Evolutionary conservation across 2,888 invertebrate species (phyloP), one percentile per base, ranked within the genome.

Genomic region (Ophion obscuratus): DNA sequence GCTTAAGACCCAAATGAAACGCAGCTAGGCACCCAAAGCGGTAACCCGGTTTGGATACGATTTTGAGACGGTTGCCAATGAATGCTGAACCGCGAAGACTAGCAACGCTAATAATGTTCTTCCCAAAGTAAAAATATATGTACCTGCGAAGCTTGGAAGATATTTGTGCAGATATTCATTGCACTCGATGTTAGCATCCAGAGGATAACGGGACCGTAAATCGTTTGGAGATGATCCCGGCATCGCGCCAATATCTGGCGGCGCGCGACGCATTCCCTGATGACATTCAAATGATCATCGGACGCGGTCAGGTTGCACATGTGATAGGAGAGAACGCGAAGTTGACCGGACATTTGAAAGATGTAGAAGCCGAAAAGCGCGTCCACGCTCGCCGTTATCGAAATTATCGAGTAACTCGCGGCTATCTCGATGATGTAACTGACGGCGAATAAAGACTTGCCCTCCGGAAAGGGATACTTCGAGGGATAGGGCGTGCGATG

Each of bases 141-240:
- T 71, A 89, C 89, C 83, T 87, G 86, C 17, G 87, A 83, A 5
- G 85, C 79, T 76, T 92, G 90, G 68, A 89, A 92, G 66, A 92
- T 88, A n/a, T 89, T 53, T 1, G 87, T 78, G 71, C 91, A 92
- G 61, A 91, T 86, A 0, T 89, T 80, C 9, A 90, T 31, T 6
- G 90, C 90, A 66, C 89, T 90, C 0, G 89, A 86, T 6, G 88
- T n/a, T 1, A 89, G 81, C 73, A 89, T 87, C 85, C 89, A 89
- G 2, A 91, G 17, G 1, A 91, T 81, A 10, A 90, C 74, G 0
- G 89, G 85, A 1, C 90, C 90, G 74, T 89, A 92, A 24, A 91
- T 76, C 24, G 77, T 61, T 70, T 91, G 82, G 9, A 91, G 24
- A 0, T 84, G 85, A 6, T 86, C 79, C 0, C 85, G 79, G 36